phyloP scores from a whole-genome alignment of 2,113 vertebrate genomes.

The Microcebus tavaratra region DNA sequence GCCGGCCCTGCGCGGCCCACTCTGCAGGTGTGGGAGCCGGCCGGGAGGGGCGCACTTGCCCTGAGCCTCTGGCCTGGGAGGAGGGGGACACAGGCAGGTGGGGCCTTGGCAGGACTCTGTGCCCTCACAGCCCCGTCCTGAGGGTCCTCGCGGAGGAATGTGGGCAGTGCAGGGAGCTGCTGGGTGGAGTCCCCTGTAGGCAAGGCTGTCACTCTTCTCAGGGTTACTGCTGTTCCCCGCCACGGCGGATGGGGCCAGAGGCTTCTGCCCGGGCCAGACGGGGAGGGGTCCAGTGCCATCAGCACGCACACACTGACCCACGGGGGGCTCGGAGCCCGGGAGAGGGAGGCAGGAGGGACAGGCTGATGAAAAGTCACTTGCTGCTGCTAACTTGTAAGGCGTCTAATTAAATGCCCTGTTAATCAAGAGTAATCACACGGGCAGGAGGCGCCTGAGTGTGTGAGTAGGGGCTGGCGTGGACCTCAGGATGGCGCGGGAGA shows the following conservation, averaged over 20 bases:
- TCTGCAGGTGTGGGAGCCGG: background rate
- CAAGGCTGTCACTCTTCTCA: background rate
- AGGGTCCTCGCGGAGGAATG: background rate
- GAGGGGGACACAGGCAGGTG: too few species aligned
- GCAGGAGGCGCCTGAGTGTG: background rate
- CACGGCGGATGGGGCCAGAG: background rate
- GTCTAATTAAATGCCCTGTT: slow-evolving; percentile 54
- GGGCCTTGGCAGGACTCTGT: background rate
- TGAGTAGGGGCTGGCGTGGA: background rate
- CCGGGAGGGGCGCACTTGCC: background rate
- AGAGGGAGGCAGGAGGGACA: background rate
- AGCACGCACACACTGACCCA: background rate
- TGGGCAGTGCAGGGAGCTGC: accelerated
- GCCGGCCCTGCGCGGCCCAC: background rate
- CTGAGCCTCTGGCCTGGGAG: background rate
- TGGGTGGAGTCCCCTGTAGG: accelerated
- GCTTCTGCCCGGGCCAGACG: background rate
- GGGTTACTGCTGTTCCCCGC: accelerated
- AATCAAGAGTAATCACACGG: slow-evolving; percentile 26
- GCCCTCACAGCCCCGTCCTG: background rate
- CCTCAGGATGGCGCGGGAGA: background rate
- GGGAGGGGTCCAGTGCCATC: background rate
- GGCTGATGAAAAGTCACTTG: background rate
- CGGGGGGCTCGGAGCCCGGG: accelerated
- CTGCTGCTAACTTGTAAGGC: background rate